A percentile compares a stretch with the other conserved stretches of the same genome.
These are phyloP conservation scores for Agonopterix subpropinquella DNA, from an alignment of 2,888 invertebrate genomes.

Conservation along the genomic window DNA sequence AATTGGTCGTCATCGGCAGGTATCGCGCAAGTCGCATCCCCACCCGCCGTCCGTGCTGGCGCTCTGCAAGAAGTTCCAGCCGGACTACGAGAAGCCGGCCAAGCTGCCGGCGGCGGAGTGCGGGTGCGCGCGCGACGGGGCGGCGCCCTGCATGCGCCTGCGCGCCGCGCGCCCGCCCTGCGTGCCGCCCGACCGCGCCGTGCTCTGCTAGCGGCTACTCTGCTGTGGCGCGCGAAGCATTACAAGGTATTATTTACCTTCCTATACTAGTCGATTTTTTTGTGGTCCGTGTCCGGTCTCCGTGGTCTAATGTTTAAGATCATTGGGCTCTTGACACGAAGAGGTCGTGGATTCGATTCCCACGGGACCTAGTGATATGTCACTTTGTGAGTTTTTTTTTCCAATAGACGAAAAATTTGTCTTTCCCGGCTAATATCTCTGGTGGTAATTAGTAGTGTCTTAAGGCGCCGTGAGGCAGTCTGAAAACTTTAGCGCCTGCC, in stretches of 20 bases:
- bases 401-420: no score
- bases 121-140: slow-evolving; percentile 7
- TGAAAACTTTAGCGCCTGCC: no score
- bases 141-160: slow-evolving; percentile 24
- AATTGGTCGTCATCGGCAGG: slow-evolving; percentile 27
- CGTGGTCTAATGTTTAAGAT: no score
- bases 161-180: slow-evolving; percentile 23
- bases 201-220: slow-evolving; percentile 49
- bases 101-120: slow-evolving; percentile 28
- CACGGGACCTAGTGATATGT: no score
- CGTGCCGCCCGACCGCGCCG: slow-evolving; percentile 36
- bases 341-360: no score
- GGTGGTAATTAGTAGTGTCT: no score
- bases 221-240: slow-evolving; percentile 14
- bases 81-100: slow-evolving; percentile 68
- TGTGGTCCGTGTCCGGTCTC: no score
- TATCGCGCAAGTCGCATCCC: slow-evolving; percentile 76
- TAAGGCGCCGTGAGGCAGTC: no score
- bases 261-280: no score
- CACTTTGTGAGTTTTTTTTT: no score
- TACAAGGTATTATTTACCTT: not conserved
- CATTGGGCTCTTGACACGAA: no score
- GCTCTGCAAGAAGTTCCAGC: slow-evolving; percentile 73
- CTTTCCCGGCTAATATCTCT: no score
- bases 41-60: slow-evolving; percentile 72